phyloP scores from a whole-genome alignment of 1,140 invertebrate species.

The Drosophila murphyi region DNA sequence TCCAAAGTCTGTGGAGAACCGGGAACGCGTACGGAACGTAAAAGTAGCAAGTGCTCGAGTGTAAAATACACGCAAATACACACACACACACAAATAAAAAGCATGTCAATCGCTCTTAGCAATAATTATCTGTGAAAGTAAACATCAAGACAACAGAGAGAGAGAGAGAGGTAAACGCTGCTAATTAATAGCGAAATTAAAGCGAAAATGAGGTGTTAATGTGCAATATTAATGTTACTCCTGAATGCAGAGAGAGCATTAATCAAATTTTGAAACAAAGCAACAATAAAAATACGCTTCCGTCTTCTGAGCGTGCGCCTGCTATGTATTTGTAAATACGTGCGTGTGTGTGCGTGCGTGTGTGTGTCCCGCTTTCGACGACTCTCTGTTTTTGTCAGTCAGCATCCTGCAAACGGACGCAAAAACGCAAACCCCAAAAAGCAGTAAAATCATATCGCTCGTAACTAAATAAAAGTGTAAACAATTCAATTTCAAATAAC shows the following conservation, averaged over 20 bases:
- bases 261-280: conserved; percentile 17
- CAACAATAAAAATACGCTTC: conserved; percentile 2
- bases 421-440: conserved; percentile 15
- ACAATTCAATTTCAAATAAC: conserved; percentile 1
- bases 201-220: background rate
- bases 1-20: conserved; percentile 14
- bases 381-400: conserved; percentile 18
- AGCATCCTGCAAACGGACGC: background rate
- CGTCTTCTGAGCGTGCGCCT: conserved; percentile 31
- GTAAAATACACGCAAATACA: background rate
- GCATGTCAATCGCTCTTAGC: background rate
- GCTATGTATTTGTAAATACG: conserved; percentile 20
- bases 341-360: conserved; percentile 4
- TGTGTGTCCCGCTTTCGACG: background rate
- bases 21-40: conserved; percentile 6
- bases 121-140: conserved; percentile 33
- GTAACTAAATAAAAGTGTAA: background rate
- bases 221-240: background rate
- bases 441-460: background rate
- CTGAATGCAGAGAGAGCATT: conserved; percentile 7
- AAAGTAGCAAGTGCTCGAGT: background rate
- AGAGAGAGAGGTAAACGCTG: conserved; percentile 2
- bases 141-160: conserved; percentile 34
- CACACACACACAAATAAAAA: conserved; percentile 8
- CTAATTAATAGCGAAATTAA: background rate